A percentile compares a stretch with the other conserved stretches of the same genome.
phyloP scores from a whole-genome alignment of 2,113 vertebrate genomes.

The Nothoprocta perdicaria region DNA sequence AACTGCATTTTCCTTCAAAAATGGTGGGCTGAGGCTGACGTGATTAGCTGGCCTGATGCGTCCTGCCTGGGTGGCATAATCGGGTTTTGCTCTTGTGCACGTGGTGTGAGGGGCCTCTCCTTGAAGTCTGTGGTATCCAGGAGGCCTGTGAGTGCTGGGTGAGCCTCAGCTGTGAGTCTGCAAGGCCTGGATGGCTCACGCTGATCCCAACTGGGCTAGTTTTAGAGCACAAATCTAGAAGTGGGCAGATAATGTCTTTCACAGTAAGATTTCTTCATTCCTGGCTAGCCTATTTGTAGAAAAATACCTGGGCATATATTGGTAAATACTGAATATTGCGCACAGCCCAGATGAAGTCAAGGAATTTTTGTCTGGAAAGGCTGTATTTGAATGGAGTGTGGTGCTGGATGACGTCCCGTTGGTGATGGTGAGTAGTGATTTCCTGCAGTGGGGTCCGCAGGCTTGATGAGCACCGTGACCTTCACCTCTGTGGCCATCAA shows the following conservation, averaged over 20 bases:
- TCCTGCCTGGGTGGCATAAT: background rate
- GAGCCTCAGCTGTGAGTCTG: background rate
- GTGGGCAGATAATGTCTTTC: background rate
- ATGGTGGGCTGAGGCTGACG: background rate
- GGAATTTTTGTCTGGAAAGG: background rate
- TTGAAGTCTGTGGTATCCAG: background rate
- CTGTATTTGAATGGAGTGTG: background rate
- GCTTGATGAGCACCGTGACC: background rate
- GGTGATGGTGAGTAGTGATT: background rate
- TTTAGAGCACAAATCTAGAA: background rate
- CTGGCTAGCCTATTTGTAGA: background rate
- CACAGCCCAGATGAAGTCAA: background rate
- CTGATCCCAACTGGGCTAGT: background rate
- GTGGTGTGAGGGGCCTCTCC: background rate
- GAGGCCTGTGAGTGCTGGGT: background rate
- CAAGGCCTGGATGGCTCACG: background rate
- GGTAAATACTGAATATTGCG: background rate
- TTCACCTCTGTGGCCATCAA: background rate
- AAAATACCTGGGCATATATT: background rate
- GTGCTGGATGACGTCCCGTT: background rate
- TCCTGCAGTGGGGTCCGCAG: background rate
- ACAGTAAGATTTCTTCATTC: background rate
- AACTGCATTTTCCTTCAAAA: background rate
- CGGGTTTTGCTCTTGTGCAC: background rate
- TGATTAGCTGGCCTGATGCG: background rate